Conservation (phyloP, 2,113 vertebrate species). For the Cheirogaleus medius region DNA sequence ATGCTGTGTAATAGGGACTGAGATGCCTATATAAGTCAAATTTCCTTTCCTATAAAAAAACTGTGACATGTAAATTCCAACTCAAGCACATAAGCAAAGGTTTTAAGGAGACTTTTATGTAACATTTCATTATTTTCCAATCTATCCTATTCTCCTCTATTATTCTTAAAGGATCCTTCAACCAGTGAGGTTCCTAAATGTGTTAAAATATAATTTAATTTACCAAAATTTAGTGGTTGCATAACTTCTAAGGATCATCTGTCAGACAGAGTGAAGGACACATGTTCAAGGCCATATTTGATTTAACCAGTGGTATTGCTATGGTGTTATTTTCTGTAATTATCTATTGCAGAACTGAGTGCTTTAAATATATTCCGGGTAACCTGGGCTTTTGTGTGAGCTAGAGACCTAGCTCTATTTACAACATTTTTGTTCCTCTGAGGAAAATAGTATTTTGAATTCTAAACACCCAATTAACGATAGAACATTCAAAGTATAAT, state of each 20-base stretch:
- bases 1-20: not conserved
- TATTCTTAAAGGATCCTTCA: not conserved
- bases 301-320: not conserved
- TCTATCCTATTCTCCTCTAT: not conserved
- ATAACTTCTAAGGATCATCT: not conserved
- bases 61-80: not conserved
- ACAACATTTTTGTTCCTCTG: not conserved
- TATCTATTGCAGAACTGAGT: not conserved
- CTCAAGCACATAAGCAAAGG: not conserved
- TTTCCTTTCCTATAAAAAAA: not conserved
- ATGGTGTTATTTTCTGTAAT: not conserved
- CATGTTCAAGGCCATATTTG: not conserved
- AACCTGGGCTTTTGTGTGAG: not conserved
- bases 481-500: not conserved
- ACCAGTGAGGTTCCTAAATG: not conserved
- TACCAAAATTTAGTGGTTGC: not conserved
- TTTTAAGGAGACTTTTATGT: not conserved
- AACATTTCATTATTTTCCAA: slow-evolving; percentile 17
- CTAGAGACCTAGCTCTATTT: not conserved
- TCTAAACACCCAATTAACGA: not conserved
- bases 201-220: not conserved
- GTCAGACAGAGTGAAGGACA: not conserved
- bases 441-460: not conserved
- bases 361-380: not conserved
- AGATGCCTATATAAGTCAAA: not conserved